Evolutionary conservation across 2,888 invertebrate species (phyloP).

Genomic region (Nomada hirtipes): DNA sequence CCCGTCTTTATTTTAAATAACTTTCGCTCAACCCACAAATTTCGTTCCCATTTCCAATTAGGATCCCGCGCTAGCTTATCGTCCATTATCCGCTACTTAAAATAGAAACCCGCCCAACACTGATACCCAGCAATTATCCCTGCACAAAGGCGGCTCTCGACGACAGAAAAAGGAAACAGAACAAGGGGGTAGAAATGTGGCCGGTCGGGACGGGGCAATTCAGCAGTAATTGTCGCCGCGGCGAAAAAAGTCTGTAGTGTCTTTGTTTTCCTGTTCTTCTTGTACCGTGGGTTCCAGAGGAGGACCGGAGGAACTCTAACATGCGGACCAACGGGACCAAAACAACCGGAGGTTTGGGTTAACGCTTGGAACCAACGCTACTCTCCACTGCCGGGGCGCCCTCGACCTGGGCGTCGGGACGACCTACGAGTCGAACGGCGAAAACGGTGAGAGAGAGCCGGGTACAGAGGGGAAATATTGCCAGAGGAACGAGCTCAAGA

Average conservation of each 20-base stretch:
- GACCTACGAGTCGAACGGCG: conserved; percentile 44
- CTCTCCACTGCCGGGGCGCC: conserved; percentile 79
- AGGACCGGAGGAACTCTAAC: conserved; percentile 86
- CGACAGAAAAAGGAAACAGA: background rate
- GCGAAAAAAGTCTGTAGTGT: conserved; percentile 58
- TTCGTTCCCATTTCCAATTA: no score
- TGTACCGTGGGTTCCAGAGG: conserved; percentile 84
- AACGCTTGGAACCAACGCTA: conserved; percentile 69
- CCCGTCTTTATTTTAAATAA: no score
- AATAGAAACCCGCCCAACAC: no score
- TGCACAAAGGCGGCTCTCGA: background rate
- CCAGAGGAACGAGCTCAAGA: conserved; percentile 44
- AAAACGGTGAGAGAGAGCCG: conserved; percentile 16
- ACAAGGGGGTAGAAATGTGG: conserved; percentile 18
- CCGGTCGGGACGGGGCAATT: conserved; percentile 17
- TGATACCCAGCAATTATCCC: no score
- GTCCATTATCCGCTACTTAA: no score
- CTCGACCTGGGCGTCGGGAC: conserved; percentile 56
- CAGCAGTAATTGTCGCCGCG: conserved; percentile 41
- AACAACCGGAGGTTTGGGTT: conserved; percentile 85
- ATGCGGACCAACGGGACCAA: conserved; percentile 87
- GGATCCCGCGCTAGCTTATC: no score
- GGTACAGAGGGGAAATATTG: conserved; percentile 41
- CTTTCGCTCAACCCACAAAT: no score
- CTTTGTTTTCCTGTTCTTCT: conserved; percentile 71